Conservation (phyloP, 1,140 invertebrate genomes). For the Drosophila prosaltans region DNA sequence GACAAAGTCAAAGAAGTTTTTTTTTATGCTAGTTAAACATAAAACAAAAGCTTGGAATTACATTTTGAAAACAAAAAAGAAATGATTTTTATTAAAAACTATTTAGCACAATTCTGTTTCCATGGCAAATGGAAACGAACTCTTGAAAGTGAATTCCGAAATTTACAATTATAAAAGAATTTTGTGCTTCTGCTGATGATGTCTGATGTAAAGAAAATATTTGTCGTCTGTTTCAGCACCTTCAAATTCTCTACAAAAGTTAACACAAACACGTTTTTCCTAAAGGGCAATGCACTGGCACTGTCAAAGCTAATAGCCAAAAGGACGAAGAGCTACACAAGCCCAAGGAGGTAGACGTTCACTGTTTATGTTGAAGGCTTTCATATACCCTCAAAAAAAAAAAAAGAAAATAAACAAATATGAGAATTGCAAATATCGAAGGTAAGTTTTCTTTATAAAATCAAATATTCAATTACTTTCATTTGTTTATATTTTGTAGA, state of each 20-base stretch:
- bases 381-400: neutral
- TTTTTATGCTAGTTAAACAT: neutral
- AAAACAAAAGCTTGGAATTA: no score
- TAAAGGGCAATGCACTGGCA: slow-evolving; percentile 8
- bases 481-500: no score
- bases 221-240: neutral
- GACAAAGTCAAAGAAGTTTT: neutral
- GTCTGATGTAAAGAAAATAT: neutral
- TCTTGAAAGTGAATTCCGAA: neutral
- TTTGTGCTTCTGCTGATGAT: neutral
- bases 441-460: no score
- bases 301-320: slow-evolving; percentile 69
- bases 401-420: neutral
- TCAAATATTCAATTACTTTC: no score
- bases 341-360: neutral
- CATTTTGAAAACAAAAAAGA: no score
- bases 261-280: slow-evolving; percentile 1
- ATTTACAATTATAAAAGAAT: neutral
- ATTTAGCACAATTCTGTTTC: no score
- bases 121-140: no score
- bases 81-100: no score
- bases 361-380: neutral
- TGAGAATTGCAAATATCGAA: no score
- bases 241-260: neutral
- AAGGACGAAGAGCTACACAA: neutral